These are phyloP conservation scores for Scomber scombrus DNA, from an alignment of 2,113 vertebrate genomes.

Conservation along the genomic window DNA sequence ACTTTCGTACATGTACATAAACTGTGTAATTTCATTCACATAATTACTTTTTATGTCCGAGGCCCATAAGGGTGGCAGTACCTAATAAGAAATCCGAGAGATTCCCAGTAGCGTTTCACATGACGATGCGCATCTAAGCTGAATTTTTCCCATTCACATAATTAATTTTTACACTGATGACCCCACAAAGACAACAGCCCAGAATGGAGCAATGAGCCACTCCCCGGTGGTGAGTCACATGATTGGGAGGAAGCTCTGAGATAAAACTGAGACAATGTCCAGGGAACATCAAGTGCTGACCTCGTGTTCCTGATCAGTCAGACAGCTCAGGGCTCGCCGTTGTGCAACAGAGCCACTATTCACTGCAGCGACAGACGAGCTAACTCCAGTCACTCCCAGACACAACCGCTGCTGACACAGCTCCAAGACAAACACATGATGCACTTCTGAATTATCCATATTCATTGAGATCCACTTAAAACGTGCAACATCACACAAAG, in stretches of 20 bases:
- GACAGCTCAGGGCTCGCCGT: slow-evolving; percentile 45
- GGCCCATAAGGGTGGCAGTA: background rate
- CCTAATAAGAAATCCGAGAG: background rate
- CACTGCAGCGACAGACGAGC: slow-evolving; percentile 30
- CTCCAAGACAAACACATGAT: slow-evolving; percentile 52
- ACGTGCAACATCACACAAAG: background rate
- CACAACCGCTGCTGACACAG: slow-evolving; percentile 20
- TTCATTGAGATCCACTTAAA: slow-evolving; percentile 31
- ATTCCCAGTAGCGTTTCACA: background rate
- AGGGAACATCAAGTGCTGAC: slow-evolving; percentile 58
- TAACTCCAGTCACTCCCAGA: background rate
- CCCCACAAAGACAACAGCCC: background rate
- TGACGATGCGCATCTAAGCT: background rate
- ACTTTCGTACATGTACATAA: background rate
- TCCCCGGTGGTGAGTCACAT: slow-evolving; percentile 20
- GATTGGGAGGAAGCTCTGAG: slow-evolving; percentile 6
- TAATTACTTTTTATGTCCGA: background rate
- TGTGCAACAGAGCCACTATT: slow-evolving; percentile 74
- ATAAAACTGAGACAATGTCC: slow-evolving; percentile 54
- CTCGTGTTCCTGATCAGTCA: slow-evolving; percentile 68
- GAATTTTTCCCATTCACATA: slow-evolving; percentile 1
- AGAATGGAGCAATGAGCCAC: background rate
- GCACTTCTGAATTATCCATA: slow-evolving; percentile 29
- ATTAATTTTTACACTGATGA: background rate
- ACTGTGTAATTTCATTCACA: too few relatives aligned